These are phyloP conservation scores for Eupelmus urozonus DNA, from an alignment of 2,888 invertebrate genomes.

Conservation along the genomic window DNA sequence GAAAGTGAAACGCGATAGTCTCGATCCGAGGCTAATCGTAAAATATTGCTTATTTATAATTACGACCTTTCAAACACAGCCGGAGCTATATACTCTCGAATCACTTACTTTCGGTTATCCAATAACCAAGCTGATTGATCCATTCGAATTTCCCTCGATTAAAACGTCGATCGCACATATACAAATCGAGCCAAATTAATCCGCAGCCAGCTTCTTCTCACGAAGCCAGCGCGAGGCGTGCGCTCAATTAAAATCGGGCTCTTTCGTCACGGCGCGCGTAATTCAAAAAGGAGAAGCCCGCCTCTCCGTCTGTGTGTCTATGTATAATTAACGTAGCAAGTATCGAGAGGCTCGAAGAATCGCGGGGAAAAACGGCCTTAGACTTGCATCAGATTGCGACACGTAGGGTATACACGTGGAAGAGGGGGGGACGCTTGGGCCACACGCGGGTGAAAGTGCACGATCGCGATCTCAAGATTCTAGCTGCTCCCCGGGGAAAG, in stretches of 20 bases:
- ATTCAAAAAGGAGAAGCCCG: neutral
- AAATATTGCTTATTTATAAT: no score
- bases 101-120: no score
- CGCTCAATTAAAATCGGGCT: neutral
- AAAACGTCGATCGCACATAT: neutral
- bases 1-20: no score
- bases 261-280: neutral
- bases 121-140: no score
- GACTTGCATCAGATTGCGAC: conserved; percentile 13
- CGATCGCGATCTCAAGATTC: neutral
- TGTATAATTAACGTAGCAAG: neutral
- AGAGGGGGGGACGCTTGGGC: neutral
- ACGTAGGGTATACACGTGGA: neutral
- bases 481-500: no score
- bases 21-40: no score
- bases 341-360: neutral
- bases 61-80: no score
- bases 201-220: no score
- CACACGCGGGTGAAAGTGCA: conserved; percentile 16
- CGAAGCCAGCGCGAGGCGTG: neutral
- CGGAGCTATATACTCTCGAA: no score
- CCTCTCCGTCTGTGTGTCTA: neutral
- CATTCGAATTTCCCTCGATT: no score
- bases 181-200: neutral
- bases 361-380: neutral